Evolutionary conservation across 1,140 invertebrate species (phyloP), one percentile per base, ranked within the genome.

Genomic region (Zaprionus ghesquierei): DNA sequence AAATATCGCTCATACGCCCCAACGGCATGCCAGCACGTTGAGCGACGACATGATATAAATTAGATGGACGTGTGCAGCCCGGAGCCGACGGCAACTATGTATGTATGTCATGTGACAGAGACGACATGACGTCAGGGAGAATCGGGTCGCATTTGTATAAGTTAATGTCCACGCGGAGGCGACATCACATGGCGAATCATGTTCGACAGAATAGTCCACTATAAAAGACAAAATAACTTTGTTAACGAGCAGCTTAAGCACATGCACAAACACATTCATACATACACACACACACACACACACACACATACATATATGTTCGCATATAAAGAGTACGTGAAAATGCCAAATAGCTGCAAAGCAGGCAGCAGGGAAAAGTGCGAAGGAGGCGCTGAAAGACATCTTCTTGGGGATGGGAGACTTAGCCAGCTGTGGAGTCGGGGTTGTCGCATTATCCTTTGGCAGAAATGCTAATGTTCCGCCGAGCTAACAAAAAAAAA

Each of bases 221-320:
- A 87, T 87, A 87, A 89, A 87, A 87, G 82, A 90, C 87, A 90
- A 90, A 90, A 90, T 90, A 90, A 87, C 87, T 90, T 90, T 90
- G 82, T 90, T 90, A 90, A 90, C 87, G 87, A 90, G 79, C 81
- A 79, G 77, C 81, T 90, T 87, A 87, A 87, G 79, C 46, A 76
- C 87, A 90, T 77, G 65, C 86, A 74, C 65, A 54, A 60, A 41
- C 60, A 71, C 77, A 44, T 49, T 13, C 59, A 60, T 33, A 41
- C 56, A 50, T 41, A 66, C 41, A 2, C 55, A 15, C 44, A 29
- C 41, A 25, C 50, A 9, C 25, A 10, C 53, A 72, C 73, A 77
- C 58, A 70, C 73, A 44, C 41, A 35, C 50, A 9, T 15, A 5
- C 53, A 76, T 65, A 80, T 53, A 70, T 69, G 69, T 25, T 68